These are phyloP conservation scores for Pterocles burchelli DNA, from an alignment of 2,113 vertebrate genomes.

Conservation along the genomic window DNA sequence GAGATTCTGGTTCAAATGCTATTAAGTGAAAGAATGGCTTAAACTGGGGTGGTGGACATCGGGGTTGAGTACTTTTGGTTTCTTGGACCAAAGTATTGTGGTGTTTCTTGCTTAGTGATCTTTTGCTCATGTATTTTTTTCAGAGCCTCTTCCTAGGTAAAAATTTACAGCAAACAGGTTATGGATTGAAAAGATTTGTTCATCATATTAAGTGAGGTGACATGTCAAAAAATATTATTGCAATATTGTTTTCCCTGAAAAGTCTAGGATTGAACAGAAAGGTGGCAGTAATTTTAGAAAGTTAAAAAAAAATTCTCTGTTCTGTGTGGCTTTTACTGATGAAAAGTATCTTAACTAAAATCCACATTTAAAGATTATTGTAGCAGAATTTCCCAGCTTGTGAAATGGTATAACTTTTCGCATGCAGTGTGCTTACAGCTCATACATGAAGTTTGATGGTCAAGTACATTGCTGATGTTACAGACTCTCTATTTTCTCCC, in stretches of 20 bases:
- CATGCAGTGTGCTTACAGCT: not conserved
- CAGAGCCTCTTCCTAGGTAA: not conserved
- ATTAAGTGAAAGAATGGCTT: not conserved
- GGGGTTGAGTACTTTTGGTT: not conserved
- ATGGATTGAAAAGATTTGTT: not conserved
- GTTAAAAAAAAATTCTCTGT: not conserved
- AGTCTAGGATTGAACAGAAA: not conserved
- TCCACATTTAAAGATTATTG: not conserved
- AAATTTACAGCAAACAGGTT: not conserved
- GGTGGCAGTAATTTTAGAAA: not conserved
- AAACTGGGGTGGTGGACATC: not conserved
- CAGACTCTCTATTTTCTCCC: not conserved
- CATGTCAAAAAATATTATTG: not conserved
- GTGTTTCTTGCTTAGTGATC: not conserved
- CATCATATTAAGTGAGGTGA: not conserved
- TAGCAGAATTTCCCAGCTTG: not conserved
- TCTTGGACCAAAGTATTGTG: not conserved
- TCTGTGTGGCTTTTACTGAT: not conserved
- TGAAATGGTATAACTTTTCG: not conserved
- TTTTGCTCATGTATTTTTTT: not conserved
- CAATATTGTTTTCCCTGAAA: not conserved
- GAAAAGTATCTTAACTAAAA: not conserved
- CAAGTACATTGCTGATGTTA: not conserved
- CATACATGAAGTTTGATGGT: not conserved
- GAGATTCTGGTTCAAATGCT: not conserved